Conservation (phyloP, 2,113 vertebrate genomes). For the Bolborhynchus lineola region DNA sequence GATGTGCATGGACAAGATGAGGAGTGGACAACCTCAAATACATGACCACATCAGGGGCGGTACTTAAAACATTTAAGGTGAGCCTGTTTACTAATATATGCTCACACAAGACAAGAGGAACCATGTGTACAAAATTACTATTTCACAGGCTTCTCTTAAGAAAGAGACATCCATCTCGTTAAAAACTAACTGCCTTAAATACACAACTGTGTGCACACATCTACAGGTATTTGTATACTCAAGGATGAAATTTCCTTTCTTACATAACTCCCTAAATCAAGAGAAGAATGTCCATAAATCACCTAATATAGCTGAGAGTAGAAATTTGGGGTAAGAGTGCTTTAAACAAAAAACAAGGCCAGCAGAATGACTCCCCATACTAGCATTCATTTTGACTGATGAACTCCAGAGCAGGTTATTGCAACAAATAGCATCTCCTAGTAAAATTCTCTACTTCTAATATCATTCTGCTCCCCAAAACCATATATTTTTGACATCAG, state of each 20-base stretch:
- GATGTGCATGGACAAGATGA: neutral
- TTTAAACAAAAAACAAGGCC: neutral
- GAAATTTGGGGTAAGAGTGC: neutral
- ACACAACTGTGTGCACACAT: neutral
- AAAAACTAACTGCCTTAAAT: neutral
- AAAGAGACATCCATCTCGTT: neutral
- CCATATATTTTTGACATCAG: neutral
- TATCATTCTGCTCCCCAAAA: neutral
- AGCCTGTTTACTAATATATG: neutral
- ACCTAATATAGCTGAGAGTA: neutral
- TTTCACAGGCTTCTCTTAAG: neutral
- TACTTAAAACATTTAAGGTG: neutral
- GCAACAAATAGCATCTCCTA: neutral
- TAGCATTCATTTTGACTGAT: neutral
- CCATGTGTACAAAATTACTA: neutral
- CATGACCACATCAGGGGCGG: rapidly evolving
- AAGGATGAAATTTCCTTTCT: neutral
- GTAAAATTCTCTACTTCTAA: neutral
- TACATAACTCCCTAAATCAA: neutral
- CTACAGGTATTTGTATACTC: neutral
- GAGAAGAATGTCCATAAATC: neutral
- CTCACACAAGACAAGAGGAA: neutral
- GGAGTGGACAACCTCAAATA: neutral
- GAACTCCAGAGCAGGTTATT: neutral
- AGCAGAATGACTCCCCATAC: neutral